Evolutionary conservation across 2,888 invertebrate species (phyloP), one percentile per base, ranked within the genome.

Genomic region (Aethes cnicana): DNA sequence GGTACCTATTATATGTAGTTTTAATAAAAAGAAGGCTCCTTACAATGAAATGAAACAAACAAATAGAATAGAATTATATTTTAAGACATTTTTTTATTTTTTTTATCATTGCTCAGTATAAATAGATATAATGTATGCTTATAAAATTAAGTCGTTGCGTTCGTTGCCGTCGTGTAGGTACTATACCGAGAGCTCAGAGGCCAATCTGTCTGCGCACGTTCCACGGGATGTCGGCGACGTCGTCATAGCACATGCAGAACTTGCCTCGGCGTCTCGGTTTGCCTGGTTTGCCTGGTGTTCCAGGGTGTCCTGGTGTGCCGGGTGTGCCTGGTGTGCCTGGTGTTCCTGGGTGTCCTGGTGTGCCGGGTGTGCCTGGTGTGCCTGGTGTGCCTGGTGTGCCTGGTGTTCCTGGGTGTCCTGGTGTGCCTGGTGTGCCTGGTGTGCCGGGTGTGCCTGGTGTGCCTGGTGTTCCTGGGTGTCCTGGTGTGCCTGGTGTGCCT

Each of bases 191-290:
- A 3, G 14, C 5, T 21, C 21, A 6, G 12, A 39, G 0, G 8
- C 32, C 47, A 1, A 39, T 4, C 1, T 5, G 1, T 2, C 23
- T 16, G 11, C 47, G 47, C 0, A 47, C 23, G 16, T 32, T 39
- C 37, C 32, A 47, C 1, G 47, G 47, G 11, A 47, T 47, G 3
- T 47, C 47, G 3, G 3, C 3, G n/a, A 47, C 2, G 7, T 30
- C 30, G 3, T 47, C 39, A 5, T 32, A 47, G 39, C 47, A 47
- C n/a, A 39, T 23, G 17, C 47, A 47, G 5, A 47, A 26, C 30
- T 47, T 47, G 30, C 37, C 47, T 8, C 26, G 33, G 7, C 35
- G 18, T 3, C 20, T n/a, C 5, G 25, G 33, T 6, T 7, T 5
- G n/a, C 18, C 33, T 35, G 35, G 23, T n/a, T 11, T 23, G 4